phyloP scores from a whole-genome alignment of 2,888 invertebrate species.

The Leucoptera coffeella region DNA sequence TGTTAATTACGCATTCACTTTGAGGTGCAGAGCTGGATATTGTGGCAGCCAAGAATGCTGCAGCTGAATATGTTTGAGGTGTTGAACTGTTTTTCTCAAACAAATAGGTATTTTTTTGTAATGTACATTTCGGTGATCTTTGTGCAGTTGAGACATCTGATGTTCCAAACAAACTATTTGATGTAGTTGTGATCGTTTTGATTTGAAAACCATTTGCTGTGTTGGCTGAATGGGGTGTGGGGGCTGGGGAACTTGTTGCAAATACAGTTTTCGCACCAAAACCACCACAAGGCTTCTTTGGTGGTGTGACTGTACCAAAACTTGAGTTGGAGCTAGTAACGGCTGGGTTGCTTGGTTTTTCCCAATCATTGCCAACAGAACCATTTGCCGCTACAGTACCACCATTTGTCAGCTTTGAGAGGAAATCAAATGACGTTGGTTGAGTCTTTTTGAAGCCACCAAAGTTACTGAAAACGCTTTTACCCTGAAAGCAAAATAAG shows the following conservation, averaged over 20 bases:
- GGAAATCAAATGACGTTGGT: constrained; percentile 53
- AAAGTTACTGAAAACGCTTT: constrained; percentile 65
- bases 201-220: not conserved
- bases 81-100: not conserved
- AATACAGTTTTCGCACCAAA: not conserved
- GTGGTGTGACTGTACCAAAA: no score
- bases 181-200: constrained; percentile 1
- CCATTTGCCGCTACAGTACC: constrained; percentile 31
- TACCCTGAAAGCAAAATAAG: constrained; percentile 19
- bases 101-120: not conserved
- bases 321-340: not conserved
- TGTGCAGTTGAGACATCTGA: constrained; percentile 7
- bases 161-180: constrained; percentile 15
- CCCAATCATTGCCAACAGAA: no score
- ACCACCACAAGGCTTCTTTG: no score
- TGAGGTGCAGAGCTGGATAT: not conserved
- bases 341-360: not conserved
- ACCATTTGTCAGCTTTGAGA: constrained; percentile 49
- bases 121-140: no score
- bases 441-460: constrained; percentile 56
- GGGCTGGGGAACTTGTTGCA: not conserved
- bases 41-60: not conserved
- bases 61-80: not conserved
- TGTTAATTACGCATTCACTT: not conserved
- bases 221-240: no score